Evolutionary conservation across 37 sponge, comb jelly and placozoan species (phyloP).

Genomic region (Ephydatia muelleri): DNA sequence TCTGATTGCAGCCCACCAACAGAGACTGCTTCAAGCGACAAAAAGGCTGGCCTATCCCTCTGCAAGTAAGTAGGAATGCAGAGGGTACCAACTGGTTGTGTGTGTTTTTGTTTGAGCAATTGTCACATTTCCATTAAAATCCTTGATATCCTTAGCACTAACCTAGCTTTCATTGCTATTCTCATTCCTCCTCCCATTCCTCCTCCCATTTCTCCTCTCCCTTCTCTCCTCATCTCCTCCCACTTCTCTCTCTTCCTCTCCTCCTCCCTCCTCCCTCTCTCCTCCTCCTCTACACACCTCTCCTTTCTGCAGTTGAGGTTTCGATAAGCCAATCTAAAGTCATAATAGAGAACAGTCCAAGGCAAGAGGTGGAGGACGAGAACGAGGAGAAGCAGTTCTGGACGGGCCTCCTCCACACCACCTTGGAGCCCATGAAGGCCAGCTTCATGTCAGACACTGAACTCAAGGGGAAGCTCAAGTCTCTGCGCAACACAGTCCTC

Average conservation of each 20-base stretch:
- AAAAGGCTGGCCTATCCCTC: slow-evolving; percentile 26
- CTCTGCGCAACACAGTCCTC: slow-evolving; percentile 52
- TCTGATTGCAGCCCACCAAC: slow-evolving; percentile 37
- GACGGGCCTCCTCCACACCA: slow-evolving; percentile 10
- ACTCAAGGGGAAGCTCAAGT: slow-evolving; percentile 35
- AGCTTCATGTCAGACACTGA: slow-evolving; percentile 37
- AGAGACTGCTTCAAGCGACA: slow-evolving; percentile 16
- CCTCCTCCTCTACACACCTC: not conserved
- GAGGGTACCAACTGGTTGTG: too few species aligned
- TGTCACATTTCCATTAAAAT: too few species aligned
- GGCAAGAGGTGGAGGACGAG: not conserved
- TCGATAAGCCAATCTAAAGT: slow-evolving; percentile 35
- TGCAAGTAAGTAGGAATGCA: slow-evolving; percentile 6
- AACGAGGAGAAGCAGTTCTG: slow-evolving; percentile 53
- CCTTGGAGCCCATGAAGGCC: slow-evolving; percentile 43
- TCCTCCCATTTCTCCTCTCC: not conserved
- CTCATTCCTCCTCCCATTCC: too few species aligned
- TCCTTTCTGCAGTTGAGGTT: slow-evolving; percentile 34
- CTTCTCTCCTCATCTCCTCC: too few species aligned
- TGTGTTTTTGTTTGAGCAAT: too few species aligned
- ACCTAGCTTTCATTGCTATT: too few species aligned
- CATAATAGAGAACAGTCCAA: slow-evolving; percentile 6
- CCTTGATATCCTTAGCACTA: too few species aligned
- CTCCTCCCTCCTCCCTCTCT: not conserved
- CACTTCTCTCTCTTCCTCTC: not conserved